These are phyloP conservation scores for Aleiodes sp. DNA, from an alignment of 1,140 invertebrate species.

Conservation along the genomic window DNA sequence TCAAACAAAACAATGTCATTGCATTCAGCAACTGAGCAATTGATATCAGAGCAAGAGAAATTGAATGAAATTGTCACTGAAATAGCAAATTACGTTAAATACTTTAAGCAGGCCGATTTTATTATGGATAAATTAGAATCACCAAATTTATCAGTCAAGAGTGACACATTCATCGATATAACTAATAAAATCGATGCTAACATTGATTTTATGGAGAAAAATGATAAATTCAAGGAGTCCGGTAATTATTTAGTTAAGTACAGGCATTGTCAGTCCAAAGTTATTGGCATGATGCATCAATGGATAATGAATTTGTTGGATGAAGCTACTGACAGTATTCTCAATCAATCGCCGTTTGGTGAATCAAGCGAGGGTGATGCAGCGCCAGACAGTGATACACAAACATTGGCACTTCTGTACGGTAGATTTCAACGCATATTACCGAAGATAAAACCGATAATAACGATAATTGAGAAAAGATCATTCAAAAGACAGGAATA, in stretches of 20 bases:
- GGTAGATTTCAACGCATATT: slow-evolving; percentile 93
- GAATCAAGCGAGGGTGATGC: slow-evolving; percentile 62
- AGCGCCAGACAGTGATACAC: slow-evolving; percentile 71
- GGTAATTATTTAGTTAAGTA: slow-evolving; percentile 78
- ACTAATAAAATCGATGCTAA: slow-evolving; percentile 88
- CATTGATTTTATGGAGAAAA: slow-evolving; percentile 83
- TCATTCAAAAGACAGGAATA: slow-evolving; percentile 80
- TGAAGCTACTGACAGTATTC: slow-evolving; percentile 79
- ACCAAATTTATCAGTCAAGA: slow-evolving; percentile 81
- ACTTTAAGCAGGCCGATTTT: slow-evolving; percentile 86
- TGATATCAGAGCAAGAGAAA: slow-evolving; percentile 86
- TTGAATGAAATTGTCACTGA: slow-evolving; percentile 81
- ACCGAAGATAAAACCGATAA: slow-evolving; percentile 81
- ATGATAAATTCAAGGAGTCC: slow-evolving; percentile 85
- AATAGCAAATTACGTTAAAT: slow-evolving; percentile 82
- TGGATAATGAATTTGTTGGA: slow-evolving; percentile 79
- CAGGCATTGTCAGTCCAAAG: slow-evolving; percentile 80
- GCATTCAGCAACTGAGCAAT: slow-evolving; percentile 88
- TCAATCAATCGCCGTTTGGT: slow-evolving; percentile 50
- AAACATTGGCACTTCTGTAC: slow-evolving; percentile 87
- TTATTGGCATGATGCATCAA: slow-evolving; percentile 79
- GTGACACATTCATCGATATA: slow-evolving; percentile 83
- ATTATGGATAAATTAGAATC: slow-evolving; percentile 82
- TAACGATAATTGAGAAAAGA: slow-evolving; percentile 83
- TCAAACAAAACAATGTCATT: slow-evolving; percentile 90